Evolutionary conservation across 2,888 invertebrate genomes (phyloP).

Genomic region (Carterocephalus palaemon): DNA sequence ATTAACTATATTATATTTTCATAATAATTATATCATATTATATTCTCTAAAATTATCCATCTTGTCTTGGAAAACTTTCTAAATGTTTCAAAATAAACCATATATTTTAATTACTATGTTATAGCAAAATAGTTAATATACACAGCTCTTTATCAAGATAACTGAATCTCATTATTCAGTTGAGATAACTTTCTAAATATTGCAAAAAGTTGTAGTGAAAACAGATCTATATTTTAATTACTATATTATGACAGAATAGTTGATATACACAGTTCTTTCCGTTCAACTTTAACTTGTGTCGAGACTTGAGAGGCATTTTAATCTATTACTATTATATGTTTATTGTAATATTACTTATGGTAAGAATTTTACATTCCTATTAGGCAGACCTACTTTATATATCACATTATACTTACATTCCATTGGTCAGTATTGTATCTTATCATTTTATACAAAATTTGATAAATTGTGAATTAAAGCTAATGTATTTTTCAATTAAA

Average conservation of each 20-base stretch:
- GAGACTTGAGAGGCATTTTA: constrained; percentile 3
- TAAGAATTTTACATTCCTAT: constrained; percentile 22
- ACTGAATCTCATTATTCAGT: constrained; percentile 3
- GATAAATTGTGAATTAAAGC: neutral
- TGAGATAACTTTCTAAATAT: constrained; percentile 8
- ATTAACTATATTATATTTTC: constrained; percentile 6
- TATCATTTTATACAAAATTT: constrained; percentile 6
- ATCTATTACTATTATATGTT: constrained; percentile 1
- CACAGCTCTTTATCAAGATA: no score
- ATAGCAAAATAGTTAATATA: no score
- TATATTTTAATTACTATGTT: no score
- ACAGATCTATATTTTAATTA: no score
- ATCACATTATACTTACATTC: constrained; percentile 16
- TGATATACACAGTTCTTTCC: no score
- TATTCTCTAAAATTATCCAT: constrained; percentile 2
- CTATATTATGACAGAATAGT: no score
- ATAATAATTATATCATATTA: constrained; percentile 6
- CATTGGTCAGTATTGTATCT: constrained; percentile 18
- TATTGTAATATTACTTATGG: constrained; percentile 3
- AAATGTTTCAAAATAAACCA: constrained; percentile 11
- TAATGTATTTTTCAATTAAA: no score
- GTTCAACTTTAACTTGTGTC: constrained; percentile 6
- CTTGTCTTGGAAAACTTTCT: constrained; percentile 4
- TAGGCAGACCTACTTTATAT: constrained; percentile 13
- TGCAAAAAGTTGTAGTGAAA: constrained; percentile 10